A percentile compares a stretch with the other conserved stretches of the same genome.
Conservation (phyloP, 92 coral and sea anemone genomes). For the Heteractis magnifica region DNA sequence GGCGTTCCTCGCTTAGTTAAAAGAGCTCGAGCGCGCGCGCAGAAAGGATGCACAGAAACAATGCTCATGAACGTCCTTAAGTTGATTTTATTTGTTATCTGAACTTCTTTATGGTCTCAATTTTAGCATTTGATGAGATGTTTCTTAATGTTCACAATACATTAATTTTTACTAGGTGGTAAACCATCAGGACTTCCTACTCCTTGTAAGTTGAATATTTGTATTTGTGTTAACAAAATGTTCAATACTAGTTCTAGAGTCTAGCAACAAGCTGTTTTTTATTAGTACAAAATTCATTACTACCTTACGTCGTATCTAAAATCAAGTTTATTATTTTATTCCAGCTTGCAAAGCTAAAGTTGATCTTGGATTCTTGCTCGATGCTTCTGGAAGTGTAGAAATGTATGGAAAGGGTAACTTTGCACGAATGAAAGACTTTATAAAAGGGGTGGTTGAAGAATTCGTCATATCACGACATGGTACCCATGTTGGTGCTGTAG, state of each 20-base stretch:
- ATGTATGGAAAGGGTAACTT: constrained; percentile 87
- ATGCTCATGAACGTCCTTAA: no score
- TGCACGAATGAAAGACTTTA: constrained; percentile 71
- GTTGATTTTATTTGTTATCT: no score
- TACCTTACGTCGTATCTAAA: neutral
- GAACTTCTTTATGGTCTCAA: no score
- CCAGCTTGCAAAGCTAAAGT: constrained; percentile 81
- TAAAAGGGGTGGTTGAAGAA: constrained; percentile 66
- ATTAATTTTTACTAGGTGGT: constrained; percentile 7
- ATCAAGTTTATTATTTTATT: neutral
- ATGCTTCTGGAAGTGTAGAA: constrained; percentile 95
- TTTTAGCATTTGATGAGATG: neutral
- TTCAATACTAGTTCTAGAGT: neutral
- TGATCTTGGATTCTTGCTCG: constrained; percentile 84
- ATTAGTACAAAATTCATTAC: neutral
- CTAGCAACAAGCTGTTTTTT: neutral
- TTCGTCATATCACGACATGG: constrained; percentile 77
- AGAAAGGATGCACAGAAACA: no score
- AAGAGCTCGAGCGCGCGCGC: no score
- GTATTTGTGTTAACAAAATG: neutral
- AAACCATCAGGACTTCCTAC: constrained; percentile 29
- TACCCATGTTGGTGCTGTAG: constrained; percentile 79
- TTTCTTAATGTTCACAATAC: neutral
- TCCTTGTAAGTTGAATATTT: constrained; percentile 17
- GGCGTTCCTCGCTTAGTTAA: no score